Evolutionary conservation across 2,797 vertebrate species (phyloP).

Genomic region (Tragopan temminckii): DNA sequence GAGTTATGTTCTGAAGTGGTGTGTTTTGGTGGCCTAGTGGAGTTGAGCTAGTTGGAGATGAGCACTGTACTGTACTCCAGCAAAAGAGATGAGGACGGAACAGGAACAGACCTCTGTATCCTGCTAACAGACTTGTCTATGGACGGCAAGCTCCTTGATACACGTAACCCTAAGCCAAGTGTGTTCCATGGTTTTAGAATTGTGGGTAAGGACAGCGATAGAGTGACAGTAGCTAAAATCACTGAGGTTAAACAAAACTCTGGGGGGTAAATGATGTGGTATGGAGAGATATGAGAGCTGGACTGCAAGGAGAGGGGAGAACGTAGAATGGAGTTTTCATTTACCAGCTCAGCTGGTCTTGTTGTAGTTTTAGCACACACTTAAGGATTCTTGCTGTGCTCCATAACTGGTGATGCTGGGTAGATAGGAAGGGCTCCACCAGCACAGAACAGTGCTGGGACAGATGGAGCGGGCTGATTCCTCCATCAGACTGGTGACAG

Average conservation of each 20-base stretch:
- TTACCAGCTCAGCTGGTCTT: background rate
- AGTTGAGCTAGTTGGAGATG: background rate
- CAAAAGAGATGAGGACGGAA: background rate
- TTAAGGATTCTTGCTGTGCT: background rate
- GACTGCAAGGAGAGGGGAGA: background rate
- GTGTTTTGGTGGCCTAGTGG: background rate
- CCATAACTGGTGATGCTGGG: background rate
- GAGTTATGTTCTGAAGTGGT: background rate
- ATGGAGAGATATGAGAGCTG: background rate
- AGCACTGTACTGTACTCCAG: background rate
- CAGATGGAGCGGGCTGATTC: background rate
- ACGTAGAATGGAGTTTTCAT: rapidly evolving
- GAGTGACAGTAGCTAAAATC: background rate
- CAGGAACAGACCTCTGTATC: background rate
- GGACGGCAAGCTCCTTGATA: background rate
- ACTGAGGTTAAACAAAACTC: background rate
- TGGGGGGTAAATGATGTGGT: background rate
- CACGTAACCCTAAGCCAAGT: background rate
- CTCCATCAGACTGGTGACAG: background rate
- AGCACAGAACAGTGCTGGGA: background rate
- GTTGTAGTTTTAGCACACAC: background rate
- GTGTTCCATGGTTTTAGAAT: background rate
- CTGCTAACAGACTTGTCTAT: background rate
- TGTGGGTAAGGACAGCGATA: background rate
- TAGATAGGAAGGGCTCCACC: background rate